These are phyloP conservation scores for Thelaira solivaga DNA, from an alignment of 2,888 invertebrate species.

Conservation along the genomic window DNA sequence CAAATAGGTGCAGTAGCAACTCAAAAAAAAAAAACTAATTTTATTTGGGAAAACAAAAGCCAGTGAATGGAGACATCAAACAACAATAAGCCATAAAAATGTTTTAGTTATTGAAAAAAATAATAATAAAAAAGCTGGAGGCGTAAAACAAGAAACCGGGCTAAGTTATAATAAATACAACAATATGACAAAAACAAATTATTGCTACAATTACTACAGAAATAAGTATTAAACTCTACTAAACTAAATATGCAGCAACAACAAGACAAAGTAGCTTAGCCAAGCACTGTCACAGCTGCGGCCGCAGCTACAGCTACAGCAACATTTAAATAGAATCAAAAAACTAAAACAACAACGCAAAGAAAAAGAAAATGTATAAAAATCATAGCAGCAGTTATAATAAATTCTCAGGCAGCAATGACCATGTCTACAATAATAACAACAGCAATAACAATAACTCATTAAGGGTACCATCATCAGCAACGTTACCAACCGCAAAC, in stretches of 20 bases:
- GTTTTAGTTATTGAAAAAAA: background rate
- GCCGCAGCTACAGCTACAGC: background rate
- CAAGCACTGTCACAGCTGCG: background rate
- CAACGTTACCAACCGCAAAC: slow-evolving; percentile 24
- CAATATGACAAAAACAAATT: slow-evolving; percentile 7
- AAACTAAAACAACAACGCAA: background rate
- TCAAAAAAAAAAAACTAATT: slow-evolving; percentile 11
- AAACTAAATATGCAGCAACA: no score
- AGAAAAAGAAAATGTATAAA: slow-evolving; percentile 40
- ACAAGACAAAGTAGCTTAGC: background rate
- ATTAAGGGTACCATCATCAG: slow-evolving; percentile 25
- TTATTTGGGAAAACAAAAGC: background rate
- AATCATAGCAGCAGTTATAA: slow-evolving; percentile 15
- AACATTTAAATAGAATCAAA: slow-evolving; percentile 43
- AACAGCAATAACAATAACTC: no score
- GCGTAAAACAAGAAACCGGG: background rate
- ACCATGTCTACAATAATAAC: slow-evolving; percentile 34
- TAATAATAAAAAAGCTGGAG: no score
- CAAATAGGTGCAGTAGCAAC: slow-evolving; percentile 2
- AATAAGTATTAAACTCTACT: no score
- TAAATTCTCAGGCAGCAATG: slow-evolving; percentile 35
- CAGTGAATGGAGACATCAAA: background rate
- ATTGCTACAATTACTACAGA: slow-evolving; percentile 8
- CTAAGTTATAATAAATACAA: slow-evolving; percentile 15
- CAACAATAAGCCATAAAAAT: slow-evolving; percentile 9